These are phyloP conservation scores for Agelas oroides DNA, from an alignment of 37 sponge, comb jelly and placozoan genomes.

Conservation along the genomic window DNA sequence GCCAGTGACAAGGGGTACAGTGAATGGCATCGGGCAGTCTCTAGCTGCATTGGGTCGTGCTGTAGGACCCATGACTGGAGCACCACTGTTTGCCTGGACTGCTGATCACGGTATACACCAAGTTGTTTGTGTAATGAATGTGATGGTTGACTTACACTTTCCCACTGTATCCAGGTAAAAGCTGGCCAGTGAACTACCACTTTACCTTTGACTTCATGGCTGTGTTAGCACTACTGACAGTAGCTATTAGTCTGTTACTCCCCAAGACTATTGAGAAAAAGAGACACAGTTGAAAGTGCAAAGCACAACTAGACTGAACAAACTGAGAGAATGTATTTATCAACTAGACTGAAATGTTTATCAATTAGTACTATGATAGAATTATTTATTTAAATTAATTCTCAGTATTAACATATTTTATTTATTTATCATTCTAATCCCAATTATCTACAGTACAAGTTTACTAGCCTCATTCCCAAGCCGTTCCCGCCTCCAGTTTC, in stretches of 20 bases:
- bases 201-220: slow-evolving; percentile 67
- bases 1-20: slow-evolving; percentile 66
- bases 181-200: slow-evolving; percentile 87
- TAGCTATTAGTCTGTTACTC: slow-evolving; percentile 51
- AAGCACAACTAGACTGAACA: too few relatives aligned
- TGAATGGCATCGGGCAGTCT: slow-evolving; percentile 83
- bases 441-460: too few relatives aligned
- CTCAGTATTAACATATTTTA: too few relatives aligned
- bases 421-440: too few relatives aligned
- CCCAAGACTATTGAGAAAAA: slow-evolving; percentile 80
- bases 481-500: too few relatives aligned
- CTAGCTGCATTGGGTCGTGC: slow-evolving; percentile 65
- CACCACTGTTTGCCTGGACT: slow-evolving; percentile 76
- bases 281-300: slow-evolving; percentile 31
- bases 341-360: not conserved
- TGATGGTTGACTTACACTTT: too few relatives aligned
- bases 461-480: too few relatives aligned
- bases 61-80: slow-evolving; percentile 67
- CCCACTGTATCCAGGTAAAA: slow-evolving; percentile 26
- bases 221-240: slow-evolving; percentile 6
- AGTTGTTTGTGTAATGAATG: too few relatives aligned
- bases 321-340: slow-evolving; percentile 24
- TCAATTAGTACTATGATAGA: too few relatives aligned
- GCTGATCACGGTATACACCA: not conserved
- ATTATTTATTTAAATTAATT: too few relatives aligned